These are phyloP conservation scores for Fukomys damarensis DNA, from an alignment of 2,113 vertebrate genomes.

Conservation along the genomic window DNA sequence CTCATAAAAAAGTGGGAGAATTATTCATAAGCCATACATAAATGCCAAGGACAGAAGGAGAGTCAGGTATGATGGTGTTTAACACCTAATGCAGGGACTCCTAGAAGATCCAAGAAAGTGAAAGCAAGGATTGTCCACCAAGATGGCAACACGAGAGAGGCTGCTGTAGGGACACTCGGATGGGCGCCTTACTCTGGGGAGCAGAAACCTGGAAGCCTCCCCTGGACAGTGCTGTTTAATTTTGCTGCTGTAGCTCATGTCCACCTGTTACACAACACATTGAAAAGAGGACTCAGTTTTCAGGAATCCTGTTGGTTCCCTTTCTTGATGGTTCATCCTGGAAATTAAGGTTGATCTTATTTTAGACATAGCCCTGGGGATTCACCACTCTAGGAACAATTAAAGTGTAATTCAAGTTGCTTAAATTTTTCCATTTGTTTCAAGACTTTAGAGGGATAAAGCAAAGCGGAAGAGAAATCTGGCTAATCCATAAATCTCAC, in stretches of 20 bases:
- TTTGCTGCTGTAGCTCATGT: not conserved
- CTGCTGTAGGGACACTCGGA: too few relatives aligned
- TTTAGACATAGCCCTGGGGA: not conserved
- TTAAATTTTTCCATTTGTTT: not conserved
- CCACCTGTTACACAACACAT: not conserved
- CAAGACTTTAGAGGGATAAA: not conserved
- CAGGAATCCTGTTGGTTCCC: not conserved
- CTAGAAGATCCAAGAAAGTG: not conserved
- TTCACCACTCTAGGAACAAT: not conserved
- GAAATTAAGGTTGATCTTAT: not conserved
- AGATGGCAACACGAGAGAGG: accelerated
- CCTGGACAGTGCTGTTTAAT: not conserved
- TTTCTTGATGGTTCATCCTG: not conserved
- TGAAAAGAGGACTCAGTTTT: not conserved
- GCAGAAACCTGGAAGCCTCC: too few relatives aligned
- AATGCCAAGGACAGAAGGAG: not conserved
- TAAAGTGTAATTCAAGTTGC: not conserved
- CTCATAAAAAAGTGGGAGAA: not conserved
- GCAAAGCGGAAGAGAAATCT: not conserved
- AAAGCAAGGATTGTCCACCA: accelerated
- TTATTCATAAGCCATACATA: not conserved
- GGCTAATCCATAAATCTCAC: too few relatives aligned
- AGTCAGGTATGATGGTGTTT: not conserved
- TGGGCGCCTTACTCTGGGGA: not conserved
- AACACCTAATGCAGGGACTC: not conserved